These are phyloP conservation scores for Elysia crispata DNA, from an alignment of 2,888 invertebrate genomes.

Conservation along the genomic window DNA sequence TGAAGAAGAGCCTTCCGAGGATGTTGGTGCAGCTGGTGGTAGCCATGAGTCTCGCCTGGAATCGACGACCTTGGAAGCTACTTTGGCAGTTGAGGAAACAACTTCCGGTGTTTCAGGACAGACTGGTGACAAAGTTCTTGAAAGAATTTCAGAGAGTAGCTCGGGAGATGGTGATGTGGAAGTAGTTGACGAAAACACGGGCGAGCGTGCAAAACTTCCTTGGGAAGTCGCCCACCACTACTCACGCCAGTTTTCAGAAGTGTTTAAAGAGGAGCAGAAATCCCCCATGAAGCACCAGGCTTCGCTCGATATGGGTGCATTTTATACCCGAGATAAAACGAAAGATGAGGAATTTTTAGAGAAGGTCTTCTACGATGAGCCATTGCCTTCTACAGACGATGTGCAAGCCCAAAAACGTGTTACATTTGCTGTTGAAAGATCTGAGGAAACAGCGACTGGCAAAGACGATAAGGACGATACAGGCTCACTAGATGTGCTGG, in stretches of 20 bases:
- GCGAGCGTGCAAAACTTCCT: constrained; percentile 59
- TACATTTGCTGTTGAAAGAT: constrained; percentile 45
- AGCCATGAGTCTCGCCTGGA: neutral
- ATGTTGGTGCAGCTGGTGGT: constrained; percentile 16
- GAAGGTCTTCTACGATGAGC: constrained; percentile 40
- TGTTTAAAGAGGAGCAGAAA: constrained; percentile 65
- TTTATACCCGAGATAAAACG: constrained; percentile 61
- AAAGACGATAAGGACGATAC: constrained; percentile 38
- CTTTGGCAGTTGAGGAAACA: neutral
- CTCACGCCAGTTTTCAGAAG: constrained; percentile 70
- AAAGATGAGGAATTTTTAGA: constrained; percentile 46
- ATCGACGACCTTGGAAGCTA: neutral
- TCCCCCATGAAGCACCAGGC: constrained; percentile 55
- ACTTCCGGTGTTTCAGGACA: too few relatives aligned
- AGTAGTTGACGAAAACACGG: constrained; percentile 72
- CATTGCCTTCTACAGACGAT: constrained; percentile 38
- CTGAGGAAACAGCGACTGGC: constrained; percentile 9
- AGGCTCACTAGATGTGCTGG: neutral
- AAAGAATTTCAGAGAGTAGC: constrained; percentile 56
- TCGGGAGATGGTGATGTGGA: constrained; percentile 65
- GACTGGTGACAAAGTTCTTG: constrained; percentile 22
- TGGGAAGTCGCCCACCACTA: constrained; percentile 72
- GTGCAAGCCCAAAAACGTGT: constrained; percentile 47
- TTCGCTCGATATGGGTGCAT: constrained; percentile 69
- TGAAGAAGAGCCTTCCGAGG: constrained; percentile 50